Conservation (phyloP, 2,888 invertebrate genomes). For the Polyommatus iphigenia region DNA sequence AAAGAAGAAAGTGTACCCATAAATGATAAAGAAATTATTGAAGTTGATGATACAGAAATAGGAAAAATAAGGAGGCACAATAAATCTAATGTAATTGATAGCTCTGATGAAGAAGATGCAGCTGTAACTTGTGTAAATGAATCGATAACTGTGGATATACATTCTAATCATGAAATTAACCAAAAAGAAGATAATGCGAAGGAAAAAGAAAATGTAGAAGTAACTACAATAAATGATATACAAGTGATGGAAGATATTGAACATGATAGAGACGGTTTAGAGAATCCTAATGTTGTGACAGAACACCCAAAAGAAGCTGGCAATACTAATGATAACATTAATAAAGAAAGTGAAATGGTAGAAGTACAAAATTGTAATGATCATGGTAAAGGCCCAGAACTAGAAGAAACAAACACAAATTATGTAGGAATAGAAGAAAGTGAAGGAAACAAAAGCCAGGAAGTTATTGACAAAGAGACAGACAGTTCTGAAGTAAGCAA, state of each 20-base stretch:
- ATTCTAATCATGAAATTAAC: conserved; percentile 33
- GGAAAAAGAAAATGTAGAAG: background rate
- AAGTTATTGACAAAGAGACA: background rate
- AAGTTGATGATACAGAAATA: conserved; percentile 31
- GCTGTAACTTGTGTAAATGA: conserved; percentile 41
- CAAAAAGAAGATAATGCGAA: conserved; percentile 33
- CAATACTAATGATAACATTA: background rate
- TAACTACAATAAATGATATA: background rate
- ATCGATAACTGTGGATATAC: conserved; percentile 45
- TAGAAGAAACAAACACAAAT: background rate
- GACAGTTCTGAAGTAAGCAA: background rate
- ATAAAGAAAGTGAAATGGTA: background rate
- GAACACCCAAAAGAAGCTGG: background rate
- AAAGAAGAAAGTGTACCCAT: background rate
- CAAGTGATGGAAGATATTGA: background rate
- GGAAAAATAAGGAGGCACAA: conserved; percentile 43
- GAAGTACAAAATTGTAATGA: background rate
- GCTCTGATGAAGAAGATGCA: conserved; percentile 48
- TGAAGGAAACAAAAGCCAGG: background rate
- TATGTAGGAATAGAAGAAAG: background rate
- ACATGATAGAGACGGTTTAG: background rate
- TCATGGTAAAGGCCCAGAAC: background rate
- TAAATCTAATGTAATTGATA: conserved; percentile 46
- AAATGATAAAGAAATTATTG: background rate
- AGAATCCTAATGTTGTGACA: background rate